Evolutionary conservation across 2,797 vertebrate genomes (phyloP).

Genomic region (Propithecus deckenii): DNA sequence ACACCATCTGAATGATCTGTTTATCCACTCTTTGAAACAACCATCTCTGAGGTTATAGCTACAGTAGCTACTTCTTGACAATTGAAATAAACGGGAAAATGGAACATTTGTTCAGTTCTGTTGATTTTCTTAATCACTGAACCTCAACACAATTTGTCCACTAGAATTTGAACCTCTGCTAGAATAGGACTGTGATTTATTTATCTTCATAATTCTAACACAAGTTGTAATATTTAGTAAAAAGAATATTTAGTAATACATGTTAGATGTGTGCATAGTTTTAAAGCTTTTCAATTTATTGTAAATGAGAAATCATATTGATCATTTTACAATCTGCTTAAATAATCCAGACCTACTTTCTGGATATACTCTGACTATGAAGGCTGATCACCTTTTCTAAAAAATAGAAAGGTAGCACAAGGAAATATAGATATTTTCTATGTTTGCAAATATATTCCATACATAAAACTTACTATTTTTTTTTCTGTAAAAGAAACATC

Average conservation of each 20-base stretch:
- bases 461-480: background rate
- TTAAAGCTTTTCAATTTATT: background rate
- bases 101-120: conserved; percentile 51
- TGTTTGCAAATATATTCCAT: background rate
- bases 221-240: background rate
- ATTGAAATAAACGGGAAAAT: conserved; percentile 51
- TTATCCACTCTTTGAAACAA: conserved; percentile 24
- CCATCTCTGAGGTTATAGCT: background rate
- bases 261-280: background rate
- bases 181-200: background rate
- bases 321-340: background rate
- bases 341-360: background rate
- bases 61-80: conserved; percentile 33
- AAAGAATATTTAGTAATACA: background rate
- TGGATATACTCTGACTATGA: background rate
- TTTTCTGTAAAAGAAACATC: background rate
- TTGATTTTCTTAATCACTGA: conserved; percentile 61
- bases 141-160: conserved; percentile 45
- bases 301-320: background rate
- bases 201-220: background rate
- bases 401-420: background rate
- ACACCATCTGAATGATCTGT: background rate
- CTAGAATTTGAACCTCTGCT: conserved; percentile 30
- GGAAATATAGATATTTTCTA: background rate
- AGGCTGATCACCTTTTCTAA: background rate